A percentile compares a stretch with the other conserved stretches of the same genome.
Evolutionary conservation across 2,888 invertebrate genomes (phyloP).

Genomic region (Drosophila prostipennis): DNA sequence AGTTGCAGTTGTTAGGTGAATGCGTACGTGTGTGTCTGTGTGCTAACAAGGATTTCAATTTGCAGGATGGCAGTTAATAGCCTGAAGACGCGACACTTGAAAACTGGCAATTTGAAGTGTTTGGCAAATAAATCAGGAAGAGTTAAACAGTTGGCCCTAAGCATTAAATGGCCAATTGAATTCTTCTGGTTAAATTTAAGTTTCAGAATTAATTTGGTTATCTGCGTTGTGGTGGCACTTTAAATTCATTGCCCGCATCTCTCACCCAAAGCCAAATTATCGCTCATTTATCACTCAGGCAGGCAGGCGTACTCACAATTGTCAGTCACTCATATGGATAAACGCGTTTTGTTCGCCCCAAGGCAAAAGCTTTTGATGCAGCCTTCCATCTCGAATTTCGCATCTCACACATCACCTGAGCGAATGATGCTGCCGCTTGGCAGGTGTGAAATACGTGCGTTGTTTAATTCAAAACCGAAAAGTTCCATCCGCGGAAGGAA

Average conservation of each 20-base stretch:
- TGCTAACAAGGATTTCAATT: constrained; percentile 35
- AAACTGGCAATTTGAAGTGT: constrained; percentile 44
- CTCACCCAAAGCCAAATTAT: constrained; percentile 9
- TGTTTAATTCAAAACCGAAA: constrained; percentile 55
- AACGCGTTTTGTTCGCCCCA: constrained; percentile 39
- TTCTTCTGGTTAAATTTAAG: not conserved
- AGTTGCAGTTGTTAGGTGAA: constrained; percentile 22
- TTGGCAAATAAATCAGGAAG: constrained; percentile 37
- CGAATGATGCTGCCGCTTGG: constrained; percentile 15
- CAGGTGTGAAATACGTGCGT: constrained; percentile 61
- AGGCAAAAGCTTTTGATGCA: constrained; percentile 29
- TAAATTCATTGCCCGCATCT: not conserved
- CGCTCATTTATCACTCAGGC: constrained; percentile 5
- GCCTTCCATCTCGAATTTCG: not conserved
- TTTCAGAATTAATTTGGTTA: not conserved
- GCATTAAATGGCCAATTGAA: not conserved
- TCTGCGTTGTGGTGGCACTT: not conserved
- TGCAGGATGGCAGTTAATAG: constrained; percentile 44
- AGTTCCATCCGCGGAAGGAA: constrained; percentile 40
- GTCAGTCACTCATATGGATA: constrained; percentile 41
- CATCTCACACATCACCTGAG: constrained; percentile 9
- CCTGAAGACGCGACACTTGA: constrained; percentile 46
- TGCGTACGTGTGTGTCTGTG: constrained; percentile 4
- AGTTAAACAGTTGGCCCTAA: constrained; percentile 11
- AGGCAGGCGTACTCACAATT: constrained; percentile 21